Evolutionary conservation across 1,140 invertebrate species (phyloP).

Genomic region (Maconellicoccus hirsutus): DNA sequence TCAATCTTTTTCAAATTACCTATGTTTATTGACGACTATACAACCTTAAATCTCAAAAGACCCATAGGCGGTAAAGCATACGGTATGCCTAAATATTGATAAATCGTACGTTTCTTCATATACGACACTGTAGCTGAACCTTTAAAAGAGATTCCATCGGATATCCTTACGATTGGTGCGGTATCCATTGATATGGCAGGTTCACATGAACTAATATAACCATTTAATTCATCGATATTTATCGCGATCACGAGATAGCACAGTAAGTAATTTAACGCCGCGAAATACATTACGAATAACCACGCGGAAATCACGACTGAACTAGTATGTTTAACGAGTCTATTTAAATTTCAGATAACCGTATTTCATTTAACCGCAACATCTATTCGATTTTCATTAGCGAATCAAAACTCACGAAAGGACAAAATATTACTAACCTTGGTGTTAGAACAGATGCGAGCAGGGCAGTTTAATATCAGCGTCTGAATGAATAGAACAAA

Average conservation of each 20-base stretch:
- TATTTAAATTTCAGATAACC: background rate
- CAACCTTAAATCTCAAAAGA: conserved; percentile 34
- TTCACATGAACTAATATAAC: conserved; percentile 6
- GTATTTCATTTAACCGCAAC: background rate
- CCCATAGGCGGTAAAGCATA: conserved; percentile 37
- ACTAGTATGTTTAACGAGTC: background rate
- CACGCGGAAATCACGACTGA: background rate
- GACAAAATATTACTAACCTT: background rate
- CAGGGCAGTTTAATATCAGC: background rate
- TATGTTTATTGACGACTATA: background rate
- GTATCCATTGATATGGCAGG: conserved; percentile 5
- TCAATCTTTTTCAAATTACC: too few relatives aligned
- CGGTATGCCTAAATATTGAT: conserved; percentile 36
- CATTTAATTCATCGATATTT: background rate
- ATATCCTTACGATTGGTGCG: conserved; percentile 17
- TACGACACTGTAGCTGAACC: conserved; percentile 25
- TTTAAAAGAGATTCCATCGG: conserved; percentile 23
- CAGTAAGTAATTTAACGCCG: background rate
- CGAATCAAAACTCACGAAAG: too few relatives aligned
- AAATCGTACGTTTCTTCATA: conserved; percentile 28
- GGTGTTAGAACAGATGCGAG: background rate
- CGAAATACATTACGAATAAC: background rate
- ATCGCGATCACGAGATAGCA: background rate
- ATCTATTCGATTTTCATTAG: too few relatives aligned
- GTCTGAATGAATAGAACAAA: background rate